Evolutionary conservation across 2,113 vertebrate genomes (phyloP).

Genomic region (Otolemur garnettii): DNA sequence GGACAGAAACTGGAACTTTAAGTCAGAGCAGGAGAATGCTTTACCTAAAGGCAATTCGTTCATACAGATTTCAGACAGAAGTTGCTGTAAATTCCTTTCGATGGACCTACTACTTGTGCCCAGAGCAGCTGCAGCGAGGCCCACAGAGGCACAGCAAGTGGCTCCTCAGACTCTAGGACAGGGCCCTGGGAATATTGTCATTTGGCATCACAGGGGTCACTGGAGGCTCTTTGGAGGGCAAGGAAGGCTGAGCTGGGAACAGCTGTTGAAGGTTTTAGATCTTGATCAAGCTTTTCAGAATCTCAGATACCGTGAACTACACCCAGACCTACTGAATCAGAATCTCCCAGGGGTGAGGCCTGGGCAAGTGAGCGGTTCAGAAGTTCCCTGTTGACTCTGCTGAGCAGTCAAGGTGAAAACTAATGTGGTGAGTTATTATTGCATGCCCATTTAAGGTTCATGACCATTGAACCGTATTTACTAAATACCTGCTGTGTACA

Average conservation of each 20-base stretch:
- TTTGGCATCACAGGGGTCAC: neutral
- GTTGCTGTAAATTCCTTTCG: neutral
- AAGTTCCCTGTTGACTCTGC: neutral
- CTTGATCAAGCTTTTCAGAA: neutral
- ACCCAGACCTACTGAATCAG: slow-evolving; percentile 34
- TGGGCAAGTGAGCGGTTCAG: neutral
- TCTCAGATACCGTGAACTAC: neutral
- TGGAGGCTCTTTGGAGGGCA: neutral
- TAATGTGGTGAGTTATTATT: neutral
- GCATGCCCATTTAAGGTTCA: neutral
- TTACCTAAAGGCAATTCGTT: neutral
- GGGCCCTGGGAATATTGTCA: neutral
- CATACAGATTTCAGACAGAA: neutral
- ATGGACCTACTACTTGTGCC: neutral
- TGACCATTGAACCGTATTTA: neutral
- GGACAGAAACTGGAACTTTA: slow-evolving; percentile 20
- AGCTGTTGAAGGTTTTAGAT: slow-evolving; percentile 30
- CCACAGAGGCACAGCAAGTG: neutral
- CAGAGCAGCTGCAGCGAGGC: neutral
- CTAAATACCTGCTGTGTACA: neutral
- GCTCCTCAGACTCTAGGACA: neutral
- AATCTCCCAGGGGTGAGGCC: slow-evolving; percentile 12
- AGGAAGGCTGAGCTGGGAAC: neutral
- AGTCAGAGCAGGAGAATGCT: neutral
- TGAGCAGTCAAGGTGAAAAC: neutral